Conservation (phyloP, 2,113 vertebrate species). For the Lipophrys pholis region DNA sequence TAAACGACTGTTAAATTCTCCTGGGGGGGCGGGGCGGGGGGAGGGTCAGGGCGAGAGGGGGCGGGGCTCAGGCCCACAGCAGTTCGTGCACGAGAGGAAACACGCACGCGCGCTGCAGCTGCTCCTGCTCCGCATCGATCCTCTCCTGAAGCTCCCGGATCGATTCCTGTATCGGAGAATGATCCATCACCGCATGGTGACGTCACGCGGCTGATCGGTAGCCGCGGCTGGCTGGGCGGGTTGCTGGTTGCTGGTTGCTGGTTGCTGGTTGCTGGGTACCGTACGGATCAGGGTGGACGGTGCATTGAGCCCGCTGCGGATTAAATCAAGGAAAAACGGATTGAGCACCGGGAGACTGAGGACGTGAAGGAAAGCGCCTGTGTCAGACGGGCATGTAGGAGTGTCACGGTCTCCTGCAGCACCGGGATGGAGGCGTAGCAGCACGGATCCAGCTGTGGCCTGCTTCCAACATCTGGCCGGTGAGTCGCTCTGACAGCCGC, state of each 20-base stretch:
- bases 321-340: no score
- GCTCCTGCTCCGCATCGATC: background rate
- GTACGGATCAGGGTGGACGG: constrained; percentile 27
- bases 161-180: constrained; percentile 52
- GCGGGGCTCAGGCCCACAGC: no score
- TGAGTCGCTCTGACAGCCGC: constrained; percentile 59
- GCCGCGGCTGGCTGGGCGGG: constrained; percentile 51
- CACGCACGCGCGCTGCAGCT: no score
- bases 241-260: constrained; percentile 34
- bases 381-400: constrained; percentile 50
- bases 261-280: constrained; percentile 36
- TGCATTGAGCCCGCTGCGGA: no score
- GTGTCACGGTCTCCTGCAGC: constrained; percentile 52
- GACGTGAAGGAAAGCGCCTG: background rate
- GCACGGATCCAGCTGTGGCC: constrained; percentile 78
- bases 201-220: constrained; percentile 73
- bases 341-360: background rate
- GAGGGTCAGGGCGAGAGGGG: no score
- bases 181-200: constrained; percentile 77
- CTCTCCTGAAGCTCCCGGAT: constrained; percentile 31
- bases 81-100: no score
- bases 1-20: no score
- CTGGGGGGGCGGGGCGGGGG: no score
- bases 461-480: constrained; percentile 79
- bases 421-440: constrained; percentile 70